phyloP scores from a whole-genome alignment of 2,888 invertebrate species.

The Agrilus biguttatus region DNA sequence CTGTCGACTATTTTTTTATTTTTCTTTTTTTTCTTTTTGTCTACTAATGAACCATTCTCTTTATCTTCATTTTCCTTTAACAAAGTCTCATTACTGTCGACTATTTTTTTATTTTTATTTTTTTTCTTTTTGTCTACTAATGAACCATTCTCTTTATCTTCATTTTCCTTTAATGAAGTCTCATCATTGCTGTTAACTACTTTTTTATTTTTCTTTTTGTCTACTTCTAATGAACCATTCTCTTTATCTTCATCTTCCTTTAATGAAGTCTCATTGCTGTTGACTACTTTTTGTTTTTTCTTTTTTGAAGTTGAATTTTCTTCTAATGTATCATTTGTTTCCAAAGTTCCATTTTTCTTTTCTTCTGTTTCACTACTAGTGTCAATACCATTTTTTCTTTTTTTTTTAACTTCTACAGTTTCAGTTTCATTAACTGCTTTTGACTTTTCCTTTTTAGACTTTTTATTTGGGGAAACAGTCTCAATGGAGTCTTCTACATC shows the following conservation, averaged over 20 bases:
- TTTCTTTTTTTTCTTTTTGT: conserved; percentile 35
- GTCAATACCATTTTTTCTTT: conserved; percentile 1
- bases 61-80: conserved; percentile 3
- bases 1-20: conserved; percentile 28
- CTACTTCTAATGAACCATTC: conserved; percentile 23
- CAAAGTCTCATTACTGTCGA: neutral
- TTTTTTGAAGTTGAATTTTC: neutral
- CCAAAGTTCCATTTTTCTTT: neutral
- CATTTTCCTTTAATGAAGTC: neutral
- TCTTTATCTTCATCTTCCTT: conserved; percentile 3
- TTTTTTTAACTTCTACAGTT: conserved; percentile 4
- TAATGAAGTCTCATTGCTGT: no score
- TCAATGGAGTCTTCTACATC: conserved; percentile 6
- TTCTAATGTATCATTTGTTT: neutral
- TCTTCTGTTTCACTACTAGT: conserved; percentile 11
- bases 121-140: conserved; percentile 31
- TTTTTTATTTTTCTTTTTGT: conserved; percentile 33
- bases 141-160: conserved; percentile 14
- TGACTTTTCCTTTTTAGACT: conserved; percentile 26
- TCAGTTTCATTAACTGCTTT: conserved; percentile 7
- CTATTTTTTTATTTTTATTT: conserved; percentile 36
- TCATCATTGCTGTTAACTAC: conserved; percentile 8
- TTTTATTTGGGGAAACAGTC: conserved; percentile 14
- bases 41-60: conserved; percentile 22
- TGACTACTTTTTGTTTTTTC: neutral